Percentiles rank a stretch among this genome's conserved stretches.
Evolutionary conservation across 2,888 invertebrate genomes (phyloP).

Genomic region (Cancer borealis): DNA sequence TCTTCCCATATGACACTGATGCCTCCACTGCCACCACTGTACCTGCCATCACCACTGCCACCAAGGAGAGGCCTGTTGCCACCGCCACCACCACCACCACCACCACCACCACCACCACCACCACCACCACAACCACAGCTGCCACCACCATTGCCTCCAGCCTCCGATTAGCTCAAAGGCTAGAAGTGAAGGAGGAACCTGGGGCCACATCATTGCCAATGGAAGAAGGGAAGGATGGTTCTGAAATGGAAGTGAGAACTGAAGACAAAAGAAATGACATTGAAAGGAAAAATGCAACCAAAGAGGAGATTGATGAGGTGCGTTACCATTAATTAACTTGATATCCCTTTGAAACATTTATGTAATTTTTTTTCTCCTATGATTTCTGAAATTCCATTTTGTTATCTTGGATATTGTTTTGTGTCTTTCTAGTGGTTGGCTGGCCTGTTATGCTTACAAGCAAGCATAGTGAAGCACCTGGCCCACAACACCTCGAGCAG

Average conservation of each 20-base stretch:
- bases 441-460: conserved; percentile 73
- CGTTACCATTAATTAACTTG: background rate
- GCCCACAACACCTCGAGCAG: conserved; percentile 48
- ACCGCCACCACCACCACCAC: no score
- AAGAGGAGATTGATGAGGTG: conserved; percentile 75
- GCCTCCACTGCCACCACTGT: conserved; percentile 58
- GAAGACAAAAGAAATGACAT: conserved; percentile 61
- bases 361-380: background rate
- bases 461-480: conserved; percentile 74
- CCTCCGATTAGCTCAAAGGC: background rate
- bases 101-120: conserved; percentile 42
- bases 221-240: conserved; percentile 46
- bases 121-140: conserved; percentile 49
- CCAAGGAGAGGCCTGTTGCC: background rate
- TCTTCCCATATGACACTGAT: conserved; percentile 39
- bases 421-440: conserved; percentile 72
- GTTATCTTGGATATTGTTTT: background rate
- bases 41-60: conserved; percentile 51
- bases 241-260: conserved; percentile 52
- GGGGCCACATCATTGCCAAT: conserved; percentile 20
- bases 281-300: conserved; percentile 71
- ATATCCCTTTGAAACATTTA: background rate
- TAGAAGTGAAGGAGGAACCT: conserved; percentile 65
- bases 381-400: background rate
- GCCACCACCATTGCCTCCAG: conserved; percentile 37